These are phyloP conservation scores for Ptychoptera contaminata DNA, from an alignment of 2,888 invertebrate species.

Conservation along the genomic window DNA sequence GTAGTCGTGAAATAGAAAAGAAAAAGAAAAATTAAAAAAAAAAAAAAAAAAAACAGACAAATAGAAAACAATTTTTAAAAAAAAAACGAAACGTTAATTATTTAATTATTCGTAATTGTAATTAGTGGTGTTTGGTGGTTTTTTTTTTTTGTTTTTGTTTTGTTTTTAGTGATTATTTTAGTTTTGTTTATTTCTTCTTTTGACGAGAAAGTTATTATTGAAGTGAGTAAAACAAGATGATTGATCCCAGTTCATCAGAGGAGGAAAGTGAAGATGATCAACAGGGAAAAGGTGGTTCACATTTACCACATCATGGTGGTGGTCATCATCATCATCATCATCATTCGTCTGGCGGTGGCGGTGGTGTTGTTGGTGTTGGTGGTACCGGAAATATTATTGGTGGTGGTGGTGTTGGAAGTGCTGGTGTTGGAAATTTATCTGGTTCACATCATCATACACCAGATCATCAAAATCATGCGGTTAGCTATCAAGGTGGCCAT, in stretches of 20 bases:
- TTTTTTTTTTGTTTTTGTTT: too few species aligned
- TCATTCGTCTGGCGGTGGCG: slow-evolving; percentile 16
- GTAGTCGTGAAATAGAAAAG: too few species aligned
- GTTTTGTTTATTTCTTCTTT: too few species aligned
- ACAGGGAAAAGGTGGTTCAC: slow-evolving; percentile 32
- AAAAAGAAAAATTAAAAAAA: too few species aligned
- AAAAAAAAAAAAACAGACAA: too few species aligned
- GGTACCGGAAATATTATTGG: slow-evolving; percentile 8
- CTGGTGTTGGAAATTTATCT: slow-evolving; percentile 3
- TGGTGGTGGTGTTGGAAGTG: neutral
- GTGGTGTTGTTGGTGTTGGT: slow-evolving; percentile 15
- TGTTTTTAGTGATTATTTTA: too few species aligned
- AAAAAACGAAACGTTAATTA: too few species aligned
- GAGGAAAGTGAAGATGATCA: slow-evolving; percentile 89
- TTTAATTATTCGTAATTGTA: too few species aligned
- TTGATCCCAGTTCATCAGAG: slow-evolving; percentile 91
- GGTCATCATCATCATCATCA: slow-evolving; percentile 11
- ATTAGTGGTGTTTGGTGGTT: too few species aligned
- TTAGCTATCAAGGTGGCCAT: slow-evolving; percentile 5
- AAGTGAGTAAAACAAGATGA: slow-evolving; percentile 41
- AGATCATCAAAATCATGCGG: neutral
- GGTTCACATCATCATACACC: slow-evolving; percentile 8
- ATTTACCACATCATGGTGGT: slow-evolving; percentile 24
- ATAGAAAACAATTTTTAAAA: too few species aligned
- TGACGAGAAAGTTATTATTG: too few species aligned